Evolutionary conservation across 2,113 vertebrate genomes (phyloP), one percentile per base, ranked within the genome.

Genomic region (Salvator merianae): DNA sequence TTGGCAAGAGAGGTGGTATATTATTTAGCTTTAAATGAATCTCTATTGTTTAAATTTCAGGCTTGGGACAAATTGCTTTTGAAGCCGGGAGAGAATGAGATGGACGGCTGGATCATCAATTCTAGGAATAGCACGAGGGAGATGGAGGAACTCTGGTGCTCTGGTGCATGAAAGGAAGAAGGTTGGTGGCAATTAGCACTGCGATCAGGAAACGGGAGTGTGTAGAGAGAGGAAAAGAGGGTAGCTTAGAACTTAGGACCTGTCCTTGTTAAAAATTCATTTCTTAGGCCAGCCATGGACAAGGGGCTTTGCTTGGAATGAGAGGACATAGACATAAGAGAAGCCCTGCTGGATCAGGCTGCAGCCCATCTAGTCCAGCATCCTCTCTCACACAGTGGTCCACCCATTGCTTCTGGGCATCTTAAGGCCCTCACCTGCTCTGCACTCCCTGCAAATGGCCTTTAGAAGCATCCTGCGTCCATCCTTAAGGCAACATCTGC

Each of bases 131-230:
- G 40, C n/a, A 24, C 7, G 4, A 26, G 38, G 65, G 66, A 32
- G 78, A 28, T 12, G 20, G 73, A 9, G 18, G 8, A 74, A 78
- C 30, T 71, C 28, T n/a, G 30, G 26, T 9, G 38, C 72, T 36
- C 20, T n/a, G 83, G 43, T 7, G 36, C 83, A 75, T 79, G 71
- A n/a, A 32, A 87, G 88, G 79, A 14, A 78, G 38, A 79, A 4
- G 4, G 1, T 40, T 4, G 38, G 76, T 22, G 20, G 0, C 36
- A 84, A 59, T 74, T 53, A 82, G 9, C 20, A 66, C 24, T 85
- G 63, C 8, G 16, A 82, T 47, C 18, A 26, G 34, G 50, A 55
- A 53, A 22, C 84, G 18, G 53, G 75, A 53, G 16, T 77, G 43
- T 71, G 74, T n/a, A 69, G 8, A 5, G 10, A 83, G 53, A 55